Percentiles rank a stretch among this genome's conserved stretches.
These are phyloP conservation scores for Drosophila birchii DNA, from an alignment of 2,888 invertebrate species.

Conservation along the genomic window DNA sequence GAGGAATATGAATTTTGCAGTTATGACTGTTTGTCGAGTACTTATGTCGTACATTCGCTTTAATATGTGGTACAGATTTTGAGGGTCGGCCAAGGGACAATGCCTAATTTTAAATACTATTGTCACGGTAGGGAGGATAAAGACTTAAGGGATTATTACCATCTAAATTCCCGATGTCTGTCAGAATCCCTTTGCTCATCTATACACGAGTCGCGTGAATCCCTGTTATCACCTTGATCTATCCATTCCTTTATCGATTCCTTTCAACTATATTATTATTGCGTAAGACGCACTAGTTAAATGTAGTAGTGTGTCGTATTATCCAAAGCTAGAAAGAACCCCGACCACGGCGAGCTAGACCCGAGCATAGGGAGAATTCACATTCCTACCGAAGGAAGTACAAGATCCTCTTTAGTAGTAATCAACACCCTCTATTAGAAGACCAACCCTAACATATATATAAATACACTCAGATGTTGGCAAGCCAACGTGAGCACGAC, in stretches of 20 bases:
- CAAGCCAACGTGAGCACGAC: no score
- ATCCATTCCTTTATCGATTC: not conserved
- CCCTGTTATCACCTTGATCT: not conserved
- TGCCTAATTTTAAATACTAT: not conserved
- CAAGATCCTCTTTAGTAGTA: not conserved
- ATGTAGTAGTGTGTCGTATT: not conserved
- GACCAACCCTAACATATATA: no score
- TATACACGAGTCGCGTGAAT: not conserved
- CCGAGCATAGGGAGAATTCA: slow-evolving; percentile 1
- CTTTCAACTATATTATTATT: no score
- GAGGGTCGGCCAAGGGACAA: not conserved
- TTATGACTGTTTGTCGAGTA: not conserved
- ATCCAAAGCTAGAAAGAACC: not conserved
- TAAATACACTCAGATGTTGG: no score
- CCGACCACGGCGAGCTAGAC: not conserved
- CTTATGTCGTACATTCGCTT: not conserved
- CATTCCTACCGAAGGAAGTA: not conserved
- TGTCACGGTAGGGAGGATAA: not conserved
- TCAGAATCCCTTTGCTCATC: no score
- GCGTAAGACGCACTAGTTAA: not conserved
- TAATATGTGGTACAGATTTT: not conserved
- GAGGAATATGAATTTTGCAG: no score
- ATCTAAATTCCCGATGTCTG: no score
- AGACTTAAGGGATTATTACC: no score
- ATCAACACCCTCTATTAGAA: no score